Evolutionary conservation across 2,888 invertebrate species (phyloP).

Genomic region (Diarsia rubi): DNA sequence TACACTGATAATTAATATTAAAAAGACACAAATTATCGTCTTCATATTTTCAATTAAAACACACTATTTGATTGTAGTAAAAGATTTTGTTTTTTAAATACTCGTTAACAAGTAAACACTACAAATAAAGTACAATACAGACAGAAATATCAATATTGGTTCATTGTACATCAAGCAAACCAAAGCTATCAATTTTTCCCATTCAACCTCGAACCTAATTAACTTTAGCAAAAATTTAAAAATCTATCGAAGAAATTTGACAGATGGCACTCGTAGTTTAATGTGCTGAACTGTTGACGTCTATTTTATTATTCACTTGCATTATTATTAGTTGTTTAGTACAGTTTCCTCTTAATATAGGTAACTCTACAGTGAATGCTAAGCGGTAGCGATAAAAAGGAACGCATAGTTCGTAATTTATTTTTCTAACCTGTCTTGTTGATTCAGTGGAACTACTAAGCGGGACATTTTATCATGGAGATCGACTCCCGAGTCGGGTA

Average conservation of each 20-base stretch:
- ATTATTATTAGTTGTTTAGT: not conserved
- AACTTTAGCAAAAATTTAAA: no score
- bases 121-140: not conserved
- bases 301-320: not conserved
- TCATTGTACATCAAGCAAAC: not conserved
- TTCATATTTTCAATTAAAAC: slow-evolving; percentile 8
- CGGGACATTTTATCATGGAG: not conserved
- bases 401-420: not conserved
- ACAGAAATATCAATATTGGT: not conserved
- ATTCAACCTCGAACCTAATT: no score
- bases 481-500: not conserved
- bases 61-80: not conserved
- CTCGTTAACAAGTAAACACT: not conserved
- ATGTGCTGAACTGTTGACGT: no score
- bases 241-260: no score
- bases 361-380: not conserved
- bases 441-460: not conserved
- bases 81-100: not conserved
- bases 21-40: not conserved
- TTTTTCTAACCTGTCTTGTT: not conserved
- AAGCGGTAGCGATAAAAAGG: not conserved
- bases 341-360: not conserved
- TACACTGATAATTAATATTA: slow-evolving; percentile 1
- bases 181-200: no score
- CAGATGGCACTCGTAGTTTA: no score